Evolutionary conservation across 35 echinoderm and acorn worm species (phyloP), one percentile per base, ranked within the genome.

Genomic region (Chiridota heheva): DNA sequence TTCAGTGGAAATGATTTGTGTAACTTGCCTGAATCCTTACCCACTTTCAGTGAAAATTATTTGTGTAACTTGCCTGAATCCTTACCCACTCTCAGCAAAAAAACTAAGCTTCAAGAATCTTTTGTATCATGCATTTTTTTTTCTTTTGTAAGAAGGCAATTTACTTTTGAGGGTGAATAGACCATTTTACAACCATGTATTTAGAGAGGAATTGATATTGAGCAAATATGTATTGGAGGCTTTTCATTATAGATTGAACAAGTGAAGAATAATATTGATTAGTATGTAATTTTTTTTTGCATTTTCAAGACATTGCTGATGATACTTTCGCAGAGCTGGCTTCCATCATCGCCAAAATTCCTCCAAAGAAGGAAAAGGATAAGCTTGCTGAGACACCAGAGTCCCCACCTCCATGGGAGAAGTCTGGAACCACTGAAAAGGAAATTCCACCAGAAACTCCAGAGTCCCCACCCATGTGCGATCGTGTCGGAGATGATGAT

Each of bases 321-420:
- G 47, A 39, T 18, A 17, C 75, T 10, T 40, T 78, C 33, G 31
- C 31, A 20, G 62, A 38, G 24, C 75, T 78, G 31, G 53, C 75
- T 12, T 78, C 75, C 5, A 78, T 78, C 25, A 29, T 78, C 17
- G 37, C 75, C 25, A 78, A 17, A n/a, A 58, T 78, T 16, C n/a
- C n/a, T n/a, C n/a, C n/a, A n/a, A n/a, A n/a, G n/a, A n/a, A n/a
- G n/a, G n/a, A n/a, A n/a, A 17, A 47, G 15, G 28, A 49, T 38
- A 40, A 34, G 25, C 31, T 78, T 4, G 51, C 75, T 8, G 27
- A 34, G 8, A 78, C 75, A 2, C 75, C 75, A 18, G 51, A 78
- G 75, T 78, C 75, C 5, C 75, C 75, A n/a, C 75, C 75, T 27
- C 75, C 75, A 15, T 78, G 75, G 75, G 75, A 78, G 53, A 78